Conservation (phyloP, 2,113 vertebrate species). For the Petrocephalus microphthalmus region DNA sequence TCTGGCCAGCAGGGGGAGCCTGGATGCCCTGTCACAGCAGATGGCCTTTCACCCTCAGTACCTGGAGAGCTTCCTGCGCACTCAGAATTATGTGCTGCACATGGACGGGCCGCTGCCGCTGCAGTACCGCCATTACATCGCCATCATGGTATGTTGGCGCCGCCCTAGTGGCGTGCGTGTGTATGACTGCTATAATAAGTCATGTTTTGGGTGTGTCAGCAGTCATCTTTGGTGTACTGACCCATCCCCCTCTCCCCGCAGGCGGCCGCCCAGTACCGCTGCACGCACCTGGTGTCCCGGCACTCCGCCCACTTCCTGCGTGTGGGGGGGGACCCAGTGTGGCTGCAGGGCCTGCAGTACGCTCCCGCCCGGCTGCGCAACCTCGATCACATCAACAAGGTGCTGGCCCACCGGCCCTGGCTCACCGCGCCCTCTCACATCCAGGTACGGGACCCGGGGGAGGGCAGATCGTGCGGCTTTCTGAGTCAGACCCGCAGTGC, state of each 20-base stretch:
- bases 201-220: background rate
- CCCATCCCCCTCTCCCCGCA: conserved; percentile 13
- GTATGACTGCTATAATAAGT: background rate
- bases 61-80: conserved; percentile 68
- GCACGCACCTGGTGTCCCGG: conserved; percentile 62
- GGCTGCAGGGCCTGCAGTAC: conserved; percentile 63
- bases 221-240: background rate
- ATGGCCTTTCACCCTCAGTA: conserved; percentile 71
- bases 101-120: conserved; percentile 70
- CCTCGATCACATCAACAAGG: conserved; percentile 68
- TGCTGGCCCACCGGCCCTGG: conserved; percentile 70
- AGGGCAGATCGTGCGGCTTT: background rate
- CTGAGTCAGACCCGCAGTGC: too few species aligned
- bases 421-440: conserved; percentile 63
- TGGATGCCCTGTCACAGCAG: conserved; percentile 74
- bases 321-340: conserved; percentile 60
- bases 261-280: conserved; percentile 67
- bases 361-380: conserved; percentile 60
- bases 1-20: conserved; percentile 66
- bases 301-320: conserved; percentile 65
- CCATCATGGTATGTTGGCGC: conserved; percentile 60
- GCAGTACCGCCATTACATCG: conserved; percentile 70
- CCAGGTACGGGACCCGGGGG: conserved; percentile 49
- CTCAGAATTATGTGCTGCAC: conserved; percentile 72
- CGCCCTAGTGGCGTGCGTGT: background rate